Evolutionary conservation across 2,888 invertebrate genomes (phyloP).

Genomic region (Chironomus riparius): DNA sequence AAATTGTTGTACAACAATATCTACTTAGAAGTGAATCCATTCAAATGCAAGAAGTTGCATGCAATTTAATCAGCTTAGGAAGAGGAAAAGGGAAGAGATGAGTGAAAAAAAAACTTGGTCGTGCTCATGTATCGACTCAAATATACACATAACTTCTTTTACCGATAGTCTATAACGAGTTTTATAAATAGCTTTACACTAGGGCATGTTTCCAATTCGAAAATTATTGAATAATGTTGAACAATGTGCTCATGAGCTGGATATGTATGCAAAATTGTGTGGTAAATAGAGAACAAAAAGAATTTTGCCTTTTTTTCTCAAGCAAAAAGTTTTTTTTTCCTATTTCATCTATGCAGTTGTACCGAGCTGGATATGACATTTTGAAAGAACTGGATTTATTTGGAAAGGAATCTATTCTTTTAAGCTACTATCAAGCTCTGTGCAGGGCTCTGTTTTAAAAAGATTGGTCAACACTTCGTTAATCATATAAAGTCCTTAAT

Average conservation of each 20-base stretch:
- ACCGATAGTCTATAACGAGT: neutral
- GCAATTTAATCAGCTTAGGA: neutral
- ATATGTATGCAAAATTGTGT: slow-evolving; percentile 1
- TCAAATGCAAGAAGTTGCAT: slow-evolving; percentile 5
- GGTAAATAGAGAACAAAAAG: neutral
- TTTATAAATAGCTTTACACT: neutral
- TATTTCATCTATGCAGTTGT: neutral
- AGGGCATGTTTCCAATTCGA: slow-evolving; percentile 1
- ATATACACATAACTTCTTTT: neutral
- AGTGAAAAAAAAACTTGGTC: neutral
- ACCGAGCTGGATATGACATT: too few species aligned
- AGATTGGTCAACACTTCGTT: too few species aligned
- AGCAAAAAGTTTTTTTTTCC: neutral
- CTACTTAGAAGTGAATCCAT: slow-evolving; percentile 1
- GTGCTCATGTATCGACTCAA: neutral
- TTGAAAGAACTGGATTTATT: too few species aligned
- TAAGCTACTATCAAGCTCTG: too few species aligned
- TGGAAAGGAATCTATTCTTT: too few species aligned
- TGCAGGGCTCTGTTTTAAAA: too few species aligned
- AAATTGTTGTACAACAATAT: neutral
- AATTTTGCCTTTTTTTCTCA: neutral
- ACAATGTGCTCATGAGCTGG: neutral
- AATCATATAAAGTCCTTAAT: too few species aligned
- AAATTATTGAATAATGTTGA: slow-evolving; percentile 10
- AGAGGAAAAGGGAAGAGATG: neutral